These are phyloP conservation scores for Patiria pectinifera DNA, from an alignment of 53 echinoderm and acorn worm genomes.

Conservation along the genomic window DNA sequence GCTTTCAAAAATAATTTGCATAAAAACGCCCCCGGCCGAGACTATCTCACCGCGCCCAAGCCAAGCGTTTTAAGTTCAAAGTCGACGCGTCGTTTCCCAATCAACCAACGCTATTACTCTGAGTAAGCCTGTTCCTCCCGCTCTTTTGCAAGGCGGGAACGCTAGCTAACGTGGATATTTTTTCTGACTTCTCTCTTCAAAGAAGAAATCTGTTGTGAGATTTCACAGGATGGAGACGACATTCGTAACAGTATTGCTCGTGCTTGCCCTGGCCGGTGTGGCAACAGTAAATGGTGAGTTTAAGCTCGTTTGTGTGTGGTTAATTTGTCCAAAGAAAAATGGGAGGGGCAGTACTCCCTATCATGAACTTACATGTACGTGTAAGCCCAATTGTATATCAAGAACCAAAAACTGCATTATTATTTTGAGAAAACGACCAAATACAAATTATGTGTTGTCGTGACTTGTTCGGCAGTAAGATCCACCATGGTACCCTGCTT, in stretches of 20 bases:
- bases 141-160: conserved; percentile 43
- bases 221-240: neutral
- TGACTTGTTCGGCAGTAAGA: too few relatives aligned
- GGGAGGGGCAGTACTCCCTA: too few relatives aligned
- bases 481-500: neutral
- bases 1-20: neutral
- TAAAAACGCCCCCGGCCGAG: neutral
- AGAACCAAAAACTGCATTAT: too few relatives aligned
- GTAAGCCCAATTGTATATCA: too few relatives aligned
- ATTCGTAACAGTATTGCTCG: neutral
- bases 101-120: neutral
- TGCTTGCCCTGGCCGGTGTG: neutral
- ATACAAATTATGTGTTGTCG: too few relatives aligned
- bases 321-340: too few relatives aligned
- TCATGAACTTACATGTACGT: too few relatives aligned
- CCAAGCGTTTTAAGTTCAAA: conserved; percentile 23
- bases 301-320: neutral
- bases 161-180: neutral
- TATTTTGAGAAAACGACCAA: too few relatives aligned
- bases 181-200: neutral
- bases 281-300: neutral
- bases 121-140: neutral
- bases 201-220: neutral
- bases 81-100: conserved; percentile 32
- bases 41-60: neutral